phyloP scores from a whole-genome alignment of 2,113 vertebrate genomes.

The Pomatorhinus ruficollis region DNA sequence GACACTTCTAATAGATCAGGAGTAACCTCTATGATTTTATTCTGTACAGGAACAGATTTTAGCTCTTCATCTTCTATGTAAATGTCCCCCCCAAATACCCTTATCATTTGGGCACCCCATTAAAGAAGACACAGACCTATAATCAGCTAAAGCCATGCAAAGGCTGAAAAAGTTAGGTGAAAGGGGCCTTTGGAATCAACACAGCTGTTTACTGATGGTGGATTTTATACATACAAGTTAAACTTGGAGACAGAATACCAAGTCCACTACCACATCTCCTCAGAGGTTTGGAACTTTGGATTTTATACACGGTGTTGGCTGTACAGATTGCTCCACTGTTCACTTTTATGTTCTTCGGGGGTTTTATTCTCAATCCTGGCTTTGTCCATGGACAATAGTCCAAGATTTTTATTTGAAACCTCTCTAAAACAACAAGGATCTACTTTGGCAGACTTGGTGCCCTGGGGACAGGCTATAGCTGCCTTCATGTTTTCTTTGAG shows the following conservation, averaged over 20 bases:
- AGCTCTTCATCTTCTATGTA: constrained; percentile 48
- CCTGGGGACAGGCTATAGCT: constrained; percentile 44
- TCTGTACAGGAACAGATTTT: constrained; percentile 54
- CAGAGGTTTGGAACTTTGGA: constrained; percentile 32
- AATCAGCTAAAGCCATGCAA: constrained; percentile 59
- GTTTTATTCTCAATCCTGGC: constrained; percentile 38
- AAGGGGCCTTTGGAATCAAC: constrained; percentile 48
- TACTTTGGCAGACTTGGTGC: constrained; percentile 49
- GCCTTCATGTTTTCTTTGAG: constrained; percentile 52
- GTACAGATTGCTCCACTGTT: constrained; percentile 26
- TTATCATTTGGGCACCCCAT: constrained; percentile 8
- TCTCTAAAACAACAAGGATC: constrained; percentile 45
- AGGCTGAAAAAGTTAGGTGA: constrained; percentile 35
- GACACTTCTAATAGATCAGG: not conserved
- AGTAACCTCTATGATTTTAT: constrained; percentile 48
- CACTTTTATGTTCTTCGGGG: not conserved
- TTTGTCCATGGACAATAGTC: constrained; percentile 25
- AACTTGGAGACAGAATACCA: constrained; percentile 26
- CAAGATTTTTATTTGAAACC: constrained; percentile 19
- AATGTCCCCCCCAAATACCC: not conserved
- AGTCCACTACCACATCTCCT: constrained; percentile 42
- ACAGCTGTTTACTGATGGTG: constrained; percentile 41
- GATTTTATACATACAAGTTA: constrained; percentile 45
- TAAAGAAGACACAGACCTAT: constrained; percentile 52
- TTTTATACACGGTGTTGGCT: constrained; percentile 35